Conservation (phyloP, 1,140 invertebrate genomes). For the Diploscapter pachys region DNA sequence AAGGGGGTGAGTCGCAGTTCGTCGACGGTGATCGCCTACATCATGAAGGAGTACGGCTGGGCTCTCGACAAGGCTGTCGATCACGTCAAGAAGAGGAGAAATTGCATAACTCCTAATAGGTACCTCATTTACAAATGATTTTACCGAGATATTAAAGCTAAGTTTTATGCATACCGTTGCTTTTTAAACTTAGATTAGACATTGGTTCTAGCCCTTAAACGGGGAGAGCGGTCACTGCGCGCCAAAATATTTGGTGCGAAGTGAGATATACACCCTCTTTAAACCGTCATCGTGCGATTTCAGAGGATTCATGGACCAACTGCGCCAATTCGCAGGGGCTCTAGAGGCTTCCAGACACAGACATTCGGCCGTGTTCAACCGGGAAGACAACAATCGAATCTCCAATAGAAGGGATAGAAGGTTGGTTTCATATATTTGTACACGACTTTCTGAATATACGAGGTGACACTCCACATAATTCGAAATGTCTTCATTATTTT, state of each 20-base stretch:
- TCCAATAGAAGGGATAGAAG: too few species aligned
- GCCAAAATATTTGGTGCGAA: too few species aligned
- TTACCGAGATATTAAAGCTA: not conserved
- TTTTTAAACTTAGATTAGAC: too few species aligned
- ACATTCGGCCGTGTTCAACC: slow-evolving; percentile 50
- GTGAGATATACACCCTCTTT: too few species aligned
- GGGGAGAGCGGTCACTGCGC: too few species aligned
- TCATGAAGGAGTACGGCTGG: slow-evolving; percentile 92
- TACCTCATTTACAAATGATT: slow-evolving; percentile 47
- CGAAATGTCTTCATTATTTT: too few species aligned
- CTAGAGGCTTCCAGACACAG: slow-evolving; percentile 45
- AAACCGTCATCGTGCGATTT: too few species aligned
- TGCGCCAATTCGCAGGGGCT: slow-evolving; percentile 83
- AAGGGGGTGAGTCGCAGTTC: slow-evolving; percentile 98
- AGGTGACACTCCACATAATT: too few species aligned
- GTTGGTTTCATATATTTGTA: too few species aligned
- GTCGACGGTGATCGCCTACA: slow-evolving; percentile 73
- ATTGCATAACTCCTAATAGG: slow-evolving; percentile 85
- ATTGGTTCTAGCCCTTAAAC: too few species aligned
- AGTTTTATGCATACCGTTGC: too few species aligned
- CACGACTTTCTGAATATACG: too few species aligned
- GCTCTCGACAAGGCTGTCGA: slow-evolving; percentile 80
- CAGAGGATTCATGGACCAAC: slow-evolving; percentile 80
- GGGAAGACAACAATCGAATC: not conserved
- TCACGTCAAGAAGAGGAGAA: slow-evolving; percentile 82